phyloP scores from a whole-genome alignment of 2,797 vertebrate genomes.

The Fistularia commersonii region DNA sequence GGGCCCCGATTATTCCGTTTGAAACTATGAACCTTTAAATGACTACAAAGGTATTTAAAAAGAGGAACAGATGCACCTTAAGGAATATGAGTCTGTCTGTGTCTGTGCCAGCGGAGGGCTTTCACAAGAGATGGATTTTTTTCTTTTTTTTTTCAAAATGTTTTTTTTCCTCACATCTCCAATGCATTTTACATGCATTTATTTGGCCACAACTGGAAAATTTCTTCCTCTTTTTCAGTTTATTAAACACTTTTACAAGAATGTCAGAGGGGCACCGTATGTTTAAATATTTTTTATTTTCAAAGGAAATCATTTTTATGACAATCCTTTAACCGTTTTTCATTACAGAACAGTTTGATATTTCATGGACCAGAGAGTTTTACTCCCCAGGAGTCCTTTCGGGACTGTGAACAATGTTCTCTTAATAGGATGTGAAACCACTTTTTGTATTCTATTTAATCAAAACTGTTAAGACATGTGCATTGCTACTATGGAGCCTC shows the following conservation, averaged over 20 bases:
- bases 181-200: not conserved
- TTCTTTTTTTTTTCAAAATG: conserved; percentile 21
- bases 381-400: not conserved
- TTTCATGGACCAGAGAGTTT: conserved; percentile 13
- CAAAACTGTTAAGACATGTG: conserved; percentile 18
- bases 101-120: not conserved
- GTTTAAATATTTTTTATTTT: conserved; percentile 5
- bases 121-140: conserved; percentile 1
- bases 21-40: conserved; percentile 14
- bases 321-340: conserved; percentile 18
- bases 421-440: conserved; percentile 13
- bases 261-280: not conserved
- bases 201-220: conserved; percentile 20
- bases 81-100: conserved; percentile 12
- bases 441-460: conserved; percentile 14
- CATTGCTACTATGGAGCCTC: conserved; percentile 25
- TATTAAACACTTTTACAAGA: conserved; percentile 9
- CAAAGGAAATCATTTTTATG: conserved; percentile 7
- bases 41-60: conserved; percentile 3
- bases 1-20: not conserved
- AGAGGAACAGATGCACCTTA: conserved; percentile 41
- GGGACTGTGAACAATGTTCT: not conserved
- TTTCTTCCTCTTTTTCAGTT: conserved; percentile 6
- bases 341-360: conserved; percentile 6
- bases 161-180: conserved; percentile 5